Evolutionary conservation across 2,113 vertebrate species (phyloP).

Genomic region (Phyllostomus hastatus): DNA sequence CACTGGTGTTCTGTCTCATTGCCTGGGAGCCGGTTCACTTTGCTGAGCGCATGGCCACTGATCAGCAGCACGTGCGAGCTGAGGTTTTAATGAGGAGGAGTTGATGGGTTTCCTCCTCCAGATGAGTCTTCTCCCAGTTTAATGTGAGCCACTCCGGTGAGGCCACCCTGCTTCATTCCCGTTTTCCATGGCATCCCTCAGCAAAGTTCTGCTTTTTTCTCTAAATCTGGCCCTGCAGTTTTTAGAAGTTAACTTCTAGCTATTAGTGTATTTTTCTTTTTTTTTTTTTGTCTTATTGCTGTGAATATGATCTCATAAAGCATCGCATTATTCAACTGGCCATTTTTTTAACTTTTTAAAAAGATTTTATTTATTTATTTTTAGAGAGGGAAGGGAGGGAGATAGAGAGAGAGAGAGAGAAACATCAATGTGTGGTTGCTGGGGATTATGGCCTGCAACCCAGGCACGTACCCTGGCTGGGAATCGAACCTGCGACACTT

Average conservation of each 20-base stretch:
- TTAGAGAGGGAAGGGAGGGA: too few relatives aligned
- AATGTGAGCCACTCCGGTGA: background rate
- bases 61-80: background rate
- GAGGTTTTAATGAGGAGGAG: background rate
- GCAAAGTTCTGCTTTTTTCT: background rate
- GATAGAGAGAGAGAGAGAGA: too few relatives aligned
- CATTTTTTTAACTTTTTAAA: background rate
- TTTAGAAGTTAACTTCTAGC: background rate
- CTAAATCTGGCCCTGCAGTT: background rate
- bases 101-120: background rate
- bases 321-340: background rate
- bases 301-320: background rate
- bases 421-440: too few relatives aligned
- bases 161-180: background rate
- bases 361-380: too few relatives aligned
- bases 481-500: too few relatives aligned
- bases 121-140: background rate
- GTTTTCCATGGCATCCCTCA: background rate
- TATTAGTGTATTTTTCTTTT: background rate
- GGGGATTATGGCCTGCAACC: too few relatives aligned
- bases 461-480: too few relatives aligned
- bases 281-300: background rate
- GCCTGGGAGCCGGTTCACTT: background rate
- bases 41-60: background rate
- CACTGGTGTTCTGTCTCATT: background rate